Base-by-base conservation (phyloP, 2,113 vertebrate species). In the Pseudolaguvia tuberculata region DNA sequence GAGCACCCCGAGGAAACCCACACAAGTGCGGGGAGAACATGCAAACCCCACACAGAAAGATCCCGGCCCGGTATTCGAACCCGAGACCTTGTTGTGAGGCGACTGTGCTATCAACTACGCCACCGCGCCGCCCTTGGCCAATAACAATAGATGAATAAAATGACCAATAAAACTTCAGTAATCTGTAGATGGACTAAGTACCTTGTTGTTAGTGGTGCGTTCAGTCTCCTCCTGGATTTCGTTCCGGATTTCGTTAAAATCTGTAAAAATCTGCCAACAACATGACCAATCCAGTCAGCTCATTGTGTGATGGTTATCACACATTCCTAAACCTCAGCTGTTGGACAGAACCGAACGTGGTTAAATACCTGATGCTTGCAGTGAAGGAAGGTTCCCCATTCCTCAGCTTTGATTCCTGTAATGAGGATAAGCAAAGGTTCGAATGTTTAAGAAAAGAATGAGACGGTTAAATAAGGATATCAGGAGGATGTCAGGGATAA, bases 341-440 rank as follows among this genome's bases (percentile, higher is more conserved):
- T 12, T 53, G 47, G 18, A n/a, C 11, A 66, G 17, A 13, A 6
- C 18, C 7, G 25, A 53, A 45, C 21, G 5, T n/a, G 18, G 15
- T 39, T 14, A 31, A 65, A 66, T 88, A 93, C 92, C 91, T 92
- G 90, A 76, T 88, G 89, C 74, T 92, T 92, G 85, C 89, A 90
- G 83, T 93, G 92, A 65, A 92, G 82, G 58, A 93, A 93, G 1
- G 86, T 92, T 13, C 89, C 92, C 92, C 92, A 93, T 84, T 93
- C 91, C 66, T 93, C 92, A 65, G 89, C 89, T 81, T 89, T 90
- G 83, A 90, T 81, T 73, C 88, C 92, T 93, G 45, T 21, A 75
- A 67, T 51, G 67, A 80, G 77, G 35, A 52, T 42, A 42, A 42
- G 1, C 5, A 42, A 8, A 42, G 39, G 39, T 8, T 21, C 75